Evolutionary conservation across 2,113 vertebrate species (phyloP).

Genomic region (Abramis brama): DNA sequence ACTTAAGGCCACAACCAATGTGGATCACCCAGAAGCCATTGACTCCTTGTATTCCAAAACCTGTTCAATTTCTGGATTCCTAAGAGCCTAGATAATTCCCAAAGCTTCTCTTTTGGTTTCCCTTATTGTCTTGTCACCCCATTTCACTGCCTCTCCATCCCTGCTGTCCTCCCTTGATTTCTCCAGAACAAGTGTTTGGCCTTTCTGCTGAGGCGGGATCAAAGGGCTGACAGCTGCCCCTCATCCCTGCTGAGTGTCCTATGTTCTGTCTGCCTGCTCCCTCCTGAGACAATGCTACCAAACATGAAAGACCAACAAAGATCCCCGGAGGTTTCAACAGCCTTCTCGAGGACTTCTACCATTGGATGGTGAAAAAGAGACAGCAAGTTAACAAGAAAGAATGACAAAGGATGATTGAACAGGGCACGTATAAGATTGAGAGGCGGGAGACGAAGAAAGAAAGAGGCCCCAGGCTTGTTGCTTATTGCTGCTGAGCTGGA

Average conservation of each 20-base stretch:
- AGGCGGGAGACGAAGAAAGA: not conserved
- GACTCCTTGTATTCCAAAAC: constrained; percentile 28
- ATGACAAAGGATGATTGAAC: not conserved
- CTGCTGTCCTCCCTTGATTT: constrained; percentile 35
- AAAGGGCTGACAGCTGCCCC: constrained; percentile 40
- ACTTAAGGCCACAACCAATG: constrained; percentile 13
- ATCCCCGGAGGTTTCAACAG: constrained; percentile 13
- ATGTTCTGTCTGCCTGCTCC: constrained; percentile 30
- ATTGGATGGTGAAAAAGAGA: not conserved
- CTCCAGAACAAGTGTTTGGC: constrained; percentile 8
- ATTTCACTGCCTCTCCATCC: constrained; percentile 13
- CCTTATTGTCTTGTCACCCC: not conserved
- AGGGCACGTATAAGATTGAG: not conserved
- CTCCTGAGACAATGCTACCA: constrained; percentile 22
- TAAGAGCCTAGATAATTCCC: not conserved
- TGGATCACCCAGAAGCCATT: constrained; percentile 43
- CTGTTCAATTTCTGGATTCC: not conserved
- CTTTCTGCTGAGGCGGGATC: constrained; percentile 32
- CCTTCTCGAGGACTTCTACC: not conserved
- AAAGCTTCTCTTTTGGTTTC: constrained; percentile 40
- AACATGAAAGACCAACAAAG: constrained; percentile 44
- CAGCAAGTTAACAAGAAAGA: not conserved
- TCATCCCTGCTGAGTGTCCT: constrained; percentile 40
- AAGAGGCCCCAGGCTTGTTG: constrained; percentile 29
- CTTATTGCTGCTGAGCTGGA: constrained; percentile 70